phyloP scores from a whole-genome alignment of 2,113 vertebrate species.

The Sterrhoptilus dennistouni region DNA sequence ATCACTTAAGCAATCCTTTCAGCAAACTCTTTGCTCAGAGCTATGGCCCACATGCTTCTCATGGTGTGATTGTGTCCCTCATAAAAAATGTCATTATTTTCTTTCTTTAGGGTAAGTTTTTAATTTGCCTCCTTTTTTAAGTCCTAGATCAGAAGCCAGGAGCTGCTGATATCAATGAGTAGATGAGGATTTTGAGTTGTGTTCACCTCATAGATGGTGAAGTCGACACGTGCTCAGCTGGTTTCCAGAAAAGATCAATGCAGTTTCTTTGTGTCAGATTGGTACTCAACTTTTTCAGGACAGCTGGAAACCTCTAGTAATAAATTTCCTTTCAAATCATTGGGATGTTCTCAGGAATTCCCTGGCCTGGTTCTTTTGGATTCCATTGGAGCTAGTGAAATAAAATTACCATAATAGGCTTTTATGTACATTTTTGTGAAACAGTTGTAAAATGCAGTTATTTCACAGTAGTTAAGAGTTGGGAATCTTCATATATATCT shows the following conservation, averaged over 20 bases:
- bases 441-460: fast-evolving
- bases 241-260: neutral
- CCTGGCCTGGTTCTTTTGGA: neutral
- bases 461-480: neutral
- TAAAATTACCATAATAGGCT: neutral
- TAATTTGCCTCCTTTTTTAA: neutral
- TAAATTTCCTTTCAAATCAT: neutral
- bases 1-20: neutral
- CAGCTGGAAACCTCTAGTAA: neutral
- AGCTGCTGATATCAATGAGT: neutral
- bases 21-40: neutral
- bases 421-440: neutral
- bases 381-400: neutral
- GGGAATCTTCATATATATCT: no score
- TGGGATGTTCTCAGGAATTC: neutral
- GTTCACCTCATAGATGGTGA: neutral
- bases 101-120: neutral
- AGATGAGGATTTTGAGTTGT: neutral
- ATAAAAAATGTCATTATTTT: neutral
- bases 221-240: fast-evolving
- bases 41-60: neutral
- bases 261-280: neutral
- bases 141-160: neutral
- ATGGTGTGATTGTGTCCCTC: neutral
- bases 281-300: neutral